These are phyloP conservation scores for Pseudomyrmex flavicornis DNA, from an alignment of 1,140 invertebrate genomes.

Conservation along the genomic window DNA sequence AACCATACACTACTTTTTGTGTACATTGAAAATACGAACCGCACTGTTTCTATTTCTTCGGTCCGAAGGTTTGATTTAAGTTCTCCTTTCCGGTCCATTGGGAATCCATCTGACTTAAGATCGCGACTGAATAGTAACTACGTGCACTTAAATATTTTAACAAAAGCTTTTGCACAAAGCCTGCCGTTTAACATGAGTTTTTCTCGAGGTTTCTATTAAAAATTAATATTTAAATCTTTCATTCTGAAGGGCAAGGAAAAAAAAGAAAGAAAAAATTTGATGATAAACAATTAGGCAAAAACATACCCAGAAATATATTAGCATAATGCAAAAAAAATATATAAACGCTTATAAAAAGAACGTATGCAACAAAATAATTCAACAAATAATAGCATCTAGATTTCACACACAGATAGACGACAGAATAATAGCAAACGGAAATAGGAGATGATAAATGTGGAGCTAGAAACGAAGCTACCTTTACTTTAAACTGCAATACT, in stretches of 20 bases:
- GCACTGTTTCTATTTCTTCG: conserved; percentile 19
- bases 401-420: conserved; percentile 28
- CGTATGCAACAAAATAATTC: conserved; percentile 39
- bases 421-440: conserved; percentile 54
- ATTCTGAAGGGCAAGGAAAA: conserved; percentile 9
- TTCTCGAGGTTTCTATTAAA: conserved; percentile 45
- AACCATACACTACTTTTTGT: conserved; percentile 8
- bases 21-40: conserved; percentile 35
- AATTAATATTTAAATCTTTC: conserved; percentile 49
- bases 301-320: no score
- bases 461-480: conserved; percentile 44
- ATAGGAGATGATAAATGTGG: conserved; percentile 56
- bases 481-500: conserved; percentile 41
- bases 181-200: conserved; percentile 22
- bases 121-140: conserved; percentile 38
- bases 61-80: conserved; percentile 20
- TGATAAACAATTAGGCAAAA: no score
- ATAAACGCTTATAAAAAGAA: conserved; percentile 8
- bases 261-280: no score
- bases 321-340: neutral
- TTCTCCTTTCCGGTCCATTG: neutral
- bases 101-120: neutral
- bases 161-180: conserved; percentile 9
- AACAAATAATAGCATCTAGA: conserved; percentile 53
- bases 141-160: conserved; percentile 37